Evolutionary conservation across 2,797 vertebrate genomes (phyloP), one percentile per base, ranked within the genome.

Genomic region (Eleutherodactylus coqui): DNA sequence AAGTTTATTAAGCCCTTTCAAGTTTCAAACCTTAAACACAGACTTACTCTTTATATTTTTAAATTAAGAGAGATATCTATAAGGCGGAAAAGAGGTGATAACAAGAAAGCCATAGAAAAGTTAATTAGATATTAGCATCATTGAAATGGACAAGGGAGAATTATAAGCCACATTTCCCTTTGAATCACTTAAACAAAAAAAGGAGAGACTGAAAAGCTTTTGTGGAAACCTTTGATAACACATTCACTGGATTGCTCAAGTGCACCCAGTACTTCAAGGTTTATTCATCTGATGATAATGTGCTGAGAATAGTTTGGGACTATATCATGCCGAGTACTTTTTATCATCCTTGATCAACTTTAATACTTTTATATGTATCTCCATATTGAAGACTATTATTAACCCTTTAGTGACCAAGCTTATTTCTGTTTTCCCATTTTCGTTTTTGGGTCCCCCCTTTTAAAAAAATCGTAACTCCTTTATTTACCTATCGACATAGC

Each of bases 91-190:
- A 70, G 14, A 79, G 32, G 38, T 43, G 84, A 70, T 85, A 85
- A 79, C 36, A 49, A 32, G 32, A 73, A 79, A 72, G 45, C 34
- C 32, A 53, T 51, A 69, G 62, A 72, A 78, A 85, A 49, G 84
- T 79, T 85, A 79, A 85, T 79, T 72, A 79, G 47, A 85, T 85
- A 78, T 58, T 67, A 43, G 75, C 62, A 60, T 24, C 13, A 85
- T 10, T 79, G 67, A 78, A 60, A 45, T 34, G 45, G 41, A 79
- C 47, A 43, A 55, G 62, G 5, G 36, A 36, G 83, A 69, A 78
- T 75, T 53, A 53, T 55, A 77, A 77, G 60, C 32, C 55, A 78
- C 43, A 77, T 36, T 49, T 76, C 45, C 34, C 6, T 85, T 85
- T 43, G 19, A 85, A 77, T 64, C 47, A 41, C 43, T 53, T 51